Base-by-base conservation (phyloP, 2,888 invertebrate genomes). In the Eristalinus aeneus region DNA sequence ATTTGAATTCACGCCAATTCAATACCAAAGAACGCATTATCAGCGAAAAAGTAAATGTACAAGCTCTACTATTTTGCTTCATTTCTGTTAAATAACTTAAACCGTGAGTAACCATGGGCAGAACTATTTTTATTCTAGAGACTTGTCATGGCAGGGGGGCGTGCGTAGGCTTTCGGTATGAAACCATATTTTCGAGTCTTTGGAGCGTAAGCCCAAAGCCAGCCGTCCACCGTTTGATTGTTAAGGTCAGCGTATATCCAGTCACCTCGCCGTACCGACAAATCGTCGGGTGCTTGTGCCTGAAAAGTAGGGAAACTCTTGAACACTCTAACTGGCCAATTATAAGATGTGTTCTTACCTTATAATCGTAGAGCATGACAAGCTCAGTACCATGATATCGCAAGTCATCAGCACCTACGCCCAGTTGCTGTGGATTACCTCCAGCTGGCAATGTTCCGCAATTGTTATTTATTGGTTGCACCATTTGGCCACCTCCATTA, bases 221-320 rank as follows among this genome's bases (percentile, higher is more conserved):
- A 98, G 46, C 98, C 98, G 92, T 97, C 98, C 46, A 97, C 97
- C 0, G 97, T 98, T 93, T 98, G 98, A 93, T 97, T 97, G 89
- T 96, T 96, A 67, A 98, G 94, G 93, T 98, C 98, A 0, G 98
- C 98, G 93, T 98, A 98, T 88, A 98, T 97, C 97, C 98, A 98
- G 91, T 98, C 98, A 9, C 98, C 98, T 74, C 98, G 94, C 88
- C 97, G 94, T 82, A 98, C 97, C 5, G 97, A 96, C 78, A 98
- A 93, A 93, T 98, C 98, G 91, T 98, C 98, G 0, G 98, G 97
- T 58, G 98, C 97, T 94, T 98, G 97, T 60, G 98, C 97, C 95
- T 96, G 46, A 12, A 79, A 10, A 16, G 10, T 27, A 46, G 8
- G 6, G 8, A 46, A 16, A 46, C 8, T 8, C 16, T 27, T 27